Conservation (phyloP, 2,113 vertebrate genomes). For the Antennarius striatus region DNA sequence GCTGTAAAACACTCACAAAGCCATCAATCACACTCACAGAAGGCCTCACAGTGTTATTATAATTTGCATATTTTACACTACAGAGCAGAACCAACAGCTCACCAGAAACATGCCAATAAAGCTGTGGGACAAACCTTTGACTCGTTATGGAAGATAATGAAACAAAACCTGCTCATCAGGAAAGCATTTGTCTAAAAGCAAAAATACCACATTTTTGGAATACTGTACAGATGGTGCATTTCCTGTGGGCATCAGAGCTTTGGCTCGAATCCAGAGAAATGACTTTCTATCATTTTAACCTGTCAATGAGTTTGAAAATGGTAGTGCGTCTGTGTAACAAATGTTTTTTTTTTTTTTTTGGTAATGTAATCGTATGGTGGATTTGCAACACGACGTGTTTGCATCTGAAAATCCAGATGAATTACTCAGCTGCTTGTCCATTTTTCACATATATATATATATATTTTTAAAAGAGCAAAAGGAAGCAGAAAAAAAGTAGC, state of each 20-base stretch:
- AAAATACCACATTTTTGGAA: constrained; percentile 50
- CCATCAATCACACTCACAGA: constrained; percentile 35
- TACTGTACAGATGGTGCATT: constrained; percentile 55
- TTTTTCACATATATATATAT: too few relatives aligned
- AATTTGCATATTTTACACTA: constrained; percentile 22
- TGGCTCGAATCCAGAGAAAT: constrained; percentile 59
- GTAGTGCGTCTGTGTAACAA: constrained; percentile 36
- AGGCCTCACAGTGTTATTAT: constrained; percentile 2
- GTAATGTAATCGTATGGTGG: constrained; percentile 12
- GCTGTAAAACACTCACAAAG: constrained; percentile 29
- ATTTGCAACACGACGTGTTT: neutral
- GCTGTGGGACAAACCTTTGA: constrained; percentile 47
- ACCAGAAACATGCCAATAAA: constrained; percentile 37
- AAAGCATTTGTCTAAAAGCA: constrained; percentile 50
- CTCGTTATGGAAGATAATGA: constrained; percentile 61
- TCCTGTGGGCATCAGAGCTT: constrained; percentile 57
- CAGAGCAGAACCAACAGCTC: constrained; percentile 22
- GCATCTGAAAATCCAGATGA: neutral
- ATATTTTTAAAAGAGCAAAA: constrained; percentile 7
- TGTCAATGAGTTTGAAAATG: constrained; percentile 49
- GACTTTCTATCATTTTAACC: constrained; percentile 42
- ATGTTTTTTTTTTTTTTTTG: constrained; percentile 30
- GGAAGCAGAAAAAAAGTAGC: neutral
- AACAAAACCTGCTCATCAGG: constrained; percentile 59
- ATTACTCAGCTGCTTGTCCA: constrained; percentile 2